Base-by-base conservation (phyloP, 2,888 invertebrate genomes). In the Cepaea hortensis region DNA sequence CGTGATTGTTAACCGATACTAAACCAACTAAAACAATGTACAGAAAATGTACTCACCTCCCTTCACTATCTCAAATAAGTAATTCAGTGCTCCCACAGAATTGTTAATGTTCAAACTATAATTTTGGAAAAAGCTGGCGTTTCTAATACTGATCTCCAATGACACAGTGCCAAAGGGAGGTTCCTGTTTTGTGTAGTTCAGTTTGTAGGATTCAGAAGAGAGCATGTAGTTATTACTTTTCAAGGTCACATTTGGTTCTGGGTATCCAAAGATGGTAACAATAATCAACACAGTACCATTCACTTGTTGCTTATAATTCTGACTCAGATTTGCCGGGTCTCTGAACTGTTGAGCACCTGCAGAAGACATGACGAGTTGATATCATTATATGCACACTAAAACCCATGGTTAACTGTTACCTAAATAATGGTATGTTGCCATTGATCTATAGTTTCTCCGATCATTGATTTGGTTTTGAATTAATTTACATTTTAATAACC, bases 241-340 rank as follows among this genome's bases (percentile, higher is more conserved):
- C 55, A 76, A 55, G 50, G 35, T 6, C 18, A 76, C 9, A 50
- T 18, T 18, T n/a, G 76, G 76, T 76, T 76, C n/a, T 50, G 76
- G 76, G 76, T 76, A 76, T 20, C 76, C 76, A 76, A 76, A 76
- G 5, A 76, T 50, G 20, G 76, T 20, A 20, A 76, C 50, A 55
- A 3, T 50, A 50, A 76, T 76, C 15, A n/a, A 4, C 46, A 50
- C 5, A 2, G 7, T 20, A 5, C 55, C 20, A 76, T 76, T 76
- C 20, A 55, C n/a, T 3, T 4, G 20, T 55, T 20, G 50, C 4
- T 3, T 20, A 20, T 76, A 50, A 3, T 5, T 20, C 20, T n/a
- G 50, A n/a, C 50, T 76, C n/a, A 50, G 76, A 55, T 46, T 50
- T 15, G 2, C 55, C 3, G 76, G 20, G 76, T 50, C 46, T 20